A percentile compares a stretch with the other conserved stretches of the same genome.
phyloP scores from a whole-genome alignment of 2,888 invertebrate species.

The Cenopis cana region DNA sequence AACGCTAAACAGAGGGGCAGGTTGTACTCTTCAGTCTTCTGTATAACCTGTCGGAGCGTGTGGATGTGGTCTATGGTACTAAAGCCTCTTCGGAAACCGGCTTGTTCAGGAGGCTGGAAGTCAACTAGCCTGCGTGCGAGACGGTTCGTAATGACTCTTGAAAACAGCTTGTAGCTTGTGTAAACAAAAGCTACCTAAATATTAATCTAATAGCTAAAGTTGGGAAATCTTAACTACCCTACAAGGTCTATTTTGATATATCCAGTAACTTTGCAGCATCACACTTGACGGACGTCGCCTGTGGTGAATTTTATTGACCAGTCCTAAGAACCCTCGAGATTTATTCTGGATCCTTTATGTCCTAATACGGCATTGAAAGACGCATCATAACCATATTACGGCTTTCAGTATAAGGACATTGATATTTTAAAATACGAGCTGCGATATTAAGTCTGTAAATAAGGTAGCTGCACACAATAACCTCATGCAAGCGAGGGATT shows the following conservation, averaged over 20 bases:
- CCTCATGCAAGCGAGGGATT: constrained; percentile 15
- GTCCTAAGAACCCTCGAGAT: constrained; percentile 26
- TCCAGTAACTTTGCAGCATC: constrained; percentile 12
- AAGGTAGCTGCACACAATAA: constrained; percentile 18
- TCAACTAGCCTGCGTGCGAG: no score
- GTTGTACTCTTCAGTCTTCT: no score
- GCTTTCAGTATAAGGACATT: constrained; percentile 29
- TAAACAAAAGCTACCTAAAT: no score
- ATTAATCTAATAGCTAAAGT: no score
- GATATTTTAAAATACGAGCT: constrained; percentile 41
- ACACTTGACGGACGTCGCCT: neutral
- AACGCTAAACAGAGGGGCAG: no score
- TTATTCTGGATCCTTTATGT: constrained; percentile 29
- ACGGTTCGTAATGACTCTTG: no score
- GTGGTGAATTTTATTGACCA: constrained; percentile 18
- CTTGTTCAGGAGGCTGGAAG: no score
- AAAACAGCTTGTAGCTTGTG: no score
- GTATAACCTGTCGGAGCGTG: no score
- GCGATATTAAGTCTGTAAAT: constrained; percentile 39
- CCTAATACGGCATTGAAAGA: constrained; percentile 28
- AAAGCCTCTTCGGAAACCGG: no score
- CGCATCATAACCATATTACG: constrained; percentile 34
- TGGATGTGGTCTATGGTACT: no score
- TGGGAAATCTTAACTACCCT: neutral
- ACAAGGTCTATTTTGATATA: constrained; percentile 5